Evolutionary conservation across 2,888 invertebrate species (phyloP), one percentile per base, ranked within the genome.

Genomic region (Seira musarum): DNA sequence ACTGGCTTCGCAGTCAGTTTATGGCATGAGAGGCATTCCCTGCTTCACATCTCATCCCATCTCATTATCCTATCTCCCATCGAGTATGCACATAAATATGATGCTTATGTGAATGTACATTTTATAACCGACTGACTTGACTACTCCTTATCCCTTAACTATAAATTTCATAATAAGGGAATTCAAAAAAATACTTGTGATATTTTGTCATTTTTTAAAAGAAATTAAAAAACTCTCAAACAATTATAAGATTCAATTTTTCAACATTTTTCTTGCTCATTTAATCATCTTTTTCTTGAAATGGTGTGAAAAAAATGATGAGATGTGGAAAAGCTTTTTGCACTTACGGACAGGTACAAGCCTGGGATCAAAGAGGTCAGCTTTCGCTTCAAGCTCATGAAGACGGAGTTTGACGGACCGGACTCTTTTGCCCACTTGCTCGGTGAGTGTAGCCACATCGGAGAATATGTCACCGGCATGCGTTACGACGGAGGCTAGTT

Each of bases 341-440:
- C 91, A 96, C 96, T 96, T 91, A 96, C 96, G 96, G 91, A 96
- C 96, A 93, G 95, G 93, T 89, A 96, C 94, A 90, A 93, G 93
- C 91, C 95, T 96, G 82, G 96, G 96, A 90, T 96, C 95, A 90
- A 93, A 93, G 84, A 91, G 90, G 87, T 91, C 91, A 87, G 95
- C 93, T 87, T 92, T 91, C 87, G 92, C 92, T 88, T 93, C 93
- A 87, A 96, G 92, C 87, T 90, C 90, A 87, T 91, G 91, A 87
- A 96, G 92, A 88, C 93, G 93, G 77, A 90, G 90, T 88, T 93
- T 93, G 77, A 96, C 92, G 68, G 90, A 90, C 81, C 93, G 92
- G 80, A 95, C 93, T 85, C 96, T 91, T 87, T 93, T 93, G 77
- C 93, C 92, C 87, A 96, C 92, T 83, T 91, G 91, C 88, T 93